These are phyloP conservation scores for Sapajus apella DNA, from an alignment of 2,113 vertebrate species.

Conservation along the genomic window DNA sequence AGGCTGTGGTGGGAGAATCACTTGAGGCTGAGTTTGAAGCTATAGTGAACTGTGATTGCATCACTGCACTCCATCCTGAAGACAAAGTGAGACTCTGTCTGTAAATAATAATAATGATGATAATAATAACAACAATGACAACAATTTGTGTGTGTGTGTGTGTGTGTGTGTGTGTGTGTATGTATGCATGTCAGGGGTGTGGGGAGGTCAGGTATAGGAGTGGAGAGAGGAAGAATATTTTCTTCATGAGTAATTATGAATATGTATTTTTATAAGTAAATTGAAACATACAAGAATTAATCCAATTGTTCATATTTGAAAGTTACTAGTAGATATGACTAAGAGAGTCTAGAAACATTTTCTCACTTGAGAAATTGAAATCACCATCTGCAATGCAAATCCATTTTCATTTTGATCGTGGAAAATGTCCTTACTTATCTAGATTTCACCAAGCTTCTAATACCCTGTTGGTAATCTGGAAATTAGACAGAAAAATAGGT, in stretches of 20 bases:
- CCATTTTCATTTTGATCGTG: background rate
- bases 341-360: slow-evolving; percentile 7
- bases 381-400: background rate
- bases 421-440: background rate
- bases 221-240: background rate
- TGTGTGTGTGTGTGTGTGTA: background rate
- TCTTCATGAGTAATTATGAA: background rate
- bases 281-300: background rate
- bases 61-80: background rate
- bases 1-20: background rate
- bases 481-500: background rate
- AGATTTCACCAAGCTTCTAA: background rate
- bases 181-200: too few relatives aligned
- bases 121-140: too few relatives aligned
- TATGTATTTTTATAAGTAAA: background rate
- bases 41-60: background rate
- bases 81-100: background rate
- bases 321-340: background rate
- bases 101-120: background rate
- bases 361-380: background rate
- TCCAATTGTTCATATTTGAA: background rate
- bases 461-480: background rate
- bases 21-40: background rate
- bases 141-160: background rate
- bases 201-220: background rate